A percentile compares a stretch with the other conserved stretches of the same genome.
Evolutionary conservation across 2,797 vertebrate species (phyloP).

Genomic region (Nannoperca obscura): DNA sequence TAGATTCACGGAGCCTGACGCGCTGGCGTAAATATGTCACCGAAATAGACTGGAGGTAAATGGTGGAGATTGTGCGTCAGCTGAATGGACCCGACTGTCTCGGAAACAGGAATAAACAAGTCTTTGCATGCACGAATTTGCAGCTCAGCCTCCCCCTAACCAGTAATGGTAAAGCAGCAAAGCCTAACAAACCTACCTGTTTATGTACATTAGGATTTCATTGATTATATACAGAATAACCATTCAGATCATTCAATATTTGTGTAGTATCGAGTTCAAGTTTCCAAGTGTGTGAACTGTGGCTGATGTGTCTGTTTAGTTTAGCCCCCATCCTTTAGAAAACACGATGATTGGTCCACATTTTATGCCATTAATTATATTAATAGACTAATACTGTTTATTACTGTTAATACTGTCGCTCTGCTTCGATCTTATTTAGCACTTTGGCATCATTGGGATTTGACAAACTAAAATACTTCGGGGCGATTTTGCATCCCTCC

Average conservation of each 20-base stretch:
- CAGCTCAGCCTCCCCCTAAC: conserved; percentile 16
- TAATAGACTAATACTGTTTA: conserved; percentile 7
- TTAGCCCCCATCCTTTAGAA: neutral
- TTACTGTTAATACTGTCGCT: too few relatives aligned
- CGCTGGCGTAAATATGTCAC: conserved; percentile 42
- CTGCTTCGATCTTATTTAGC: neutral
- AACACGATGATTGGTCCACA: neutral
- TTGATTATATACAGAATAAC: conserved; percentile 34
- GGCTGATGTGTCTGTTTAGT: neutral
- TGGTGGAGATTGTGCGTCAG: conserved; percentile 57
- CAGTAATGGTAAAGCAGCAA: conserved; percentile 17
- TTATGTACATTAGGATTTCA: conserved; percentile 43
- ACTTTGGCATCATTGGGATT: neutral
- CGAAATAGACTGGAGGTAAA: conserved; percentile 74
- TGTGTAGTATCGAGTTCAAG: neutral
- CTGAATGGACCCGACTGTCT: conserved; percentile 73
- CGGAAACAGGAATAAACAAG: conserved; percentile 59
- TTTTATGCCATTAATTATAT: neutral
- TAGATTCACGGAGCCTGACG: conserved; percentile 56
- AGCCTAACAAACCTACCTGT: conserved; percentile 39
- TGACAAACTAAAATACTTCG: neutral
- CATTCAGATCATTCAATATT: conserved; percentile 34
- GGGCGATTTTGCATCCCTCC: neutral
- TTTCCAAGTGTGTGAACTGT: neutral
- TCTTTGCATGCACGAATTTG: conserved; percentile 51